A percentile compares a stretch with the other conserved stretches of the same genome.
Conservation (phyloP, 2,113 vertebrate species). For the Holacanthus passer region DNA sequence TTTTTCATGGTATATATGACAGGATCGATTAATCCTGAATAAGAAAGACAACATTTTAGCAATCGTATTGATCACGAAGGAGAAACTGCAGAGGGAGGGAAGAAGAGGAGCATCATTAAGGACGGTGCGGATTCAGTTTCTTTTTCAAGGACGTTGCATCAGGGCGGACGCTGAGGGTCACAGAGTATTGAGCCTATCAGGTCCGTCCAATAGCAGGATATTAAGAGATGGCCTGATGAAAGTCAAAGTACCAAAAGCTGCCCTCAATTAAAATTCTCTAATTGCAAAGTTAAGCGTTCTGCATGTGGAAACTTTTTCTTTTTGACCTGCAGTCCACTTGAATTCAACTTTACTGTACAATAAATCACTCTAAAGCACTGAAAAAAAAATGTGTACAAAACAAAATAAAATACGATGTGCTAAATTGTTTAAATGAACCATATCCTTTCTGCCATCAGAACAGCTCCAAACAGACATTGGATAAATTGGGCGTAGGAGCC, state of each 20-base stretch:
- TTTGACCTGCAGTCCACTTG: neutral
- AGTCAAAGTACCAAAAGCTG: constrained; percentile 26
- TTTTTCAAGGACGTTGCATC: constrained; percentile 59
- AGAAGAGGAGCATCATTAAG: constrained; percentile 9
- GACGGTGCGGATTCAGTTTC: constrained; percentile 54
- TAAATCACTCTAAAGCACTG: neutral
- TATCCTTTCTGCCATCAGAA: constrained; percentile 10
- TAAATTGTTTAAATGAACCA: neutral
- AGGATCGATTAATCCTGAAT: neutral
- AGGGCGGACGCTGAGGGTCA: constrained; percentile 33
- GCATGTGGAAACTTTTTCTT: neutral
- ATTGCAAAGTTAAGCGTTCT: constrained; percentile 18
- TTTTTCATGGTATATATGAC: neutral
- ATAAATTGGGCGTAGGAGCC: constrained; percentile 71
- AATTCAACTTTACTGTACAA: neutral
- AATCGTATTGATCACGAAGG: constrained; percentile 18
- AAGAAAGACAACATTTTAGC: neutral
- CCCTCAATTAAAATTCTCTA: constrained; percentile 49
- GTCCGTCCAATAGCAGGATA: constrained; percentile 51
- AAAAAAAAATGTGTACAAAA: neutral
- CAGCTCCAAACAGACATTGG: constrained; percentile 52
- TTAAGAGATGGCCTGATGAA: constrained; percentile 44
- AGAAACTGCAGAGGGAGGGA: constrained; percentile 23
- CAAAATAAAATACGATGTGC: neutral
- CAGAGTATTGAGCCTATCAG: constrained; percentile 37